phyloP scores from a whole-genome alignment of 2,113 vertebrate species.

The Chaetops frenatus region DNA sequence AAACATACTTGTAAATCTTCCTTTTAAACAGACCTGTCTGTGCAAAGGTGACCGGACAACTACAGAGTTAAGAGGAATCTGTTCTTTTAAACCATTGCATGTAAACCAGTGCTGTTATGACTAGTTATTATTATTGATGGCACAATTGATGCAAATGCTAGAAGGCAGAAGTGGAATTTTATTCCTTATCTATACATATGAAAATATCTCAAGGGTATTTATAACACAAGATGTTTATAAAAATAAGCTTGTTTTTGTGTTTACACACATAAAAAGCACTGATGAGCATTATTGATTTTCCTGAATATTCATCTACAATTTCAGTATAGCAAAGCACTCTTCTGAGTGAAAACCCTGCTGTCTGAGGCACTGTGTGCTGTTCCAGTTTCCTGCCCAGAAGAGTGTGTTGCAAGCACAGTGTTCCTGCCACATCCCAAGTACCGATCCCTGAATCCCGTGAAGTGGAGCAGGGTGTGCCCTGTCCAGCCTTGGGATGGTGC shows the following conservation, averaged over 20 bases:
- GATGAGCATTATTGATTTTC: background rate
- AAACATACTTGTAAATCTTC: background rate
- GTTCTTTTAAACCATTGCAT: background rate
- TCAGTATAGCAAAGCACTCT: background rate
- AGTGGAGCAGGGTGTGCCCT: background rate
- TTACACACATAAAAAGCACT: background rate
- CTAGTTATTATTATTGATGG: background rate
- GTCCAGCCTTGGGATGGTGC: background rate
- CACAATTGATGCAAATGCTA: background rate
- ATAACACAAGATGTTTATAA: background rate
- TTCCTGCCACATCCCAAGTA: background rate
- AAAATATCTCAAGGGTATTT: background rate
- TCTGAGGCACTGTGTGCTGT: background rate
- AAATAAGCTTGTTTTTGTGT: background rate
- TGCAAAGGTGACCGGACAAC: background rate
- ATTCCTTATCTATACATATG: background rate
- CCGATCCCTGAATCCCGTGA: rapidly evolving
- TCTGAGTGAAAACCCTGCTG: background rate
- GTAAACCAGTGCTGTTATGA: background rate
- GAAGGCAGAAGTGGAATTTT: background rate
- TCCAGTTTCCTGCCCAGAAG: background rate
- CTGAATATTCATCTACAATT: background rate
- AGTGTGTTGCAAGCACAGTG: rapidly evolving
- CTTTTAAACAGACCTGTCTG: rapidly evolving
- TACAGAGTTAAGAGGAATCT: background rate